Base-by-base conservation (phyloP, 2,888 invertebrate species). In the Corbicula japonica region DNA sequence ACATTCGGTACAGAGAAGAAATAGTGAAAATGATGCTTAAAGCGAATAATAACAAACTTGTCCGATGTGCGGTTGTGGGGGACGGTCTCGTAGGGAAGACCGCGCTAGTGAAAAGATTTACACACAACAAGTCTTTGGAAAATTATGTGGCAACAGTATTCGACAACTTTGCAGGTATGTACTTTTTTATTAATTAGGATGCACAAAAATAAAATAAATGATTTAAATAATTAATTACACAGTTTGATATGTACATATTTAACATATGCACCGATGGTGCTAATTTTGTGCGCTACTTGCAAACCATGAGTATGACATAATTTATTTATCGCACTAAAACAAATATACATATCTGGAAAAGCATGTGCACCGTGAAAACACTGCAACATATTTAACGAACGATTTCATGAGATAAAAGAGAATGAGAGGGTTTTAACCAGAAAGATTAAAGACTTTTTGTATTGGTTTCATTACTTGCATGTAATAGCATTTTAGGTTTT, bases 1-100 rank as follows among this genome's bases (percentile, higher is more conserved):
- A 44, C 44, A 26, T 5, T 21, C 48, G 48, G 5, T 18, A 56
- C 3, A 52, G 52, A 34, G 21, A 32, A 18, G 21, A 4, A 32
- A 12, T 5, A 46, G 18, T 44, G 10, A 76, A 70, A 38, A 78
- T 78, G 77, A 72, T 78, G 46, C 26, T 60, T 5, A 70, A 73
- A 66, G n/a, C 50, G 3, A 44, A 52, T 21, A 41, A 44, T 21
- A 52, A 44, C 18, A 71, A 58, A 28, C 48, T 76, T 46, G 78
- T 88, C 15, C 83, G 83, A 46, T 89, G 89, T 72, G 84, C 87
- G 4, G 48, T 89, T 26, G 80, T 89, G 1, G 89, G 89, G 1
- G 88, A 89, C 54, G 88, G 87, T 1, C 84, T 88, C 83, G 88
- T 88, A 1, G 89, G 89, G 8, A 89, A 89, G 66, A 87, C 88